Evolutionary conservation across 2,113 vertebrate species (phyloP).

Genomic region (Indicator indicator): DNA sequence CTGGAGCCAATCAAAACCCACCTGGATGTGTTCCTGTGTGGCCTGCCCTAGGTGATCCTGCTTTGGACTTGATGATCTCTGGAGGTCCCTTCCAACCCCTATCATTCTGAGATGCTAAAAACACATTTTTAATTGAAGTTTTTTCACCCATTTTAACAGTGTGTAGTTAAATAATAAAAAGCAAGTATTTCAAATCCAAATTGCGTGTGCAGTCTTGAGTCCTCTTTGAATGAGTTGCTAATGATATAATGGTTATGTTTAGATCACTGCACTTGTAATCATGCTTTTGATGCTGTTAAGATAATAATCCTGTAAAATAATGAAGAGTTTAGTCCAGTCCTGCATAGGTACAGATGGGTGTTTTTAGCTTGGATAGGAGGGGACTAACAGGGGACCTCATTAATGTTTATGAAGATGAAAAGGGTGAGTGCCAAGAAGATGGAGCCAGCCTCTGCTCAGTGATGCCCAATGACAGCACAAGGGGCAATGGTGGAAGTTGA

Average conservation of each 20-base stretch:
- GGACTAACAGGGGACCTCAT: too few species aligned
- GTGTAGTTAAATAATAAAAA: background rate
- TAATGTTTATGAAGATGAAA: too few species aligned
- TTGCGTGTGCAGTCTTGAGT: background rate
- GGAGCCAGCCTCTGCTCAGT: too few species aligned
- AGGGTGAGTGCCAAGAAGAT: too few species aligned
- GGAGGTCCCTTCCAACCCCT: too few species aligned
- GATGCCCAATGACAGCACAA: too few species aligned
- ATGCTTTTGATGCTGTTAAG: background rate
- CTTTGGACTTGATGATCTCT: too few species aligned
- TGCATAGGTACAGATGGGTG: background rate
- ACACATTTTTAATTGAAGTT: background rate
- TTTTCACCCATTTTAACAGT: background rate
- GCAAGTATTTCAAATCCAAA: background rate
- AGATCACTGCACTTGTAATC: background rate
- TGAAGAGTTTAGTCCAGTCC: background rate
- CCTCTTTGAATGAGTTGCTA: background rate
- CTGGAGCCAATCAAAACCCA: too few species aligned
- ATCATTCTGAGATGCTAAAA: background rate
- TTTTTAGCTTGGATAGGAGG: too few species aligned
- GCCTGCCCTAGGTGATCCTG: too few species aligned
- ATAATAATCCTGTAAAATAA: background rate
- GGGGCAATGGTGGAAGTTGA: too few species aligned
- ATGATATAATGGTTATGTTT: background rate
- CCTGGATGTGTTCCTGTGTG: too few species aligned